Base-by-base conservation (phyloP, 2,888 invertebrate species). In the Alviniconcha strummeri region DNA sequence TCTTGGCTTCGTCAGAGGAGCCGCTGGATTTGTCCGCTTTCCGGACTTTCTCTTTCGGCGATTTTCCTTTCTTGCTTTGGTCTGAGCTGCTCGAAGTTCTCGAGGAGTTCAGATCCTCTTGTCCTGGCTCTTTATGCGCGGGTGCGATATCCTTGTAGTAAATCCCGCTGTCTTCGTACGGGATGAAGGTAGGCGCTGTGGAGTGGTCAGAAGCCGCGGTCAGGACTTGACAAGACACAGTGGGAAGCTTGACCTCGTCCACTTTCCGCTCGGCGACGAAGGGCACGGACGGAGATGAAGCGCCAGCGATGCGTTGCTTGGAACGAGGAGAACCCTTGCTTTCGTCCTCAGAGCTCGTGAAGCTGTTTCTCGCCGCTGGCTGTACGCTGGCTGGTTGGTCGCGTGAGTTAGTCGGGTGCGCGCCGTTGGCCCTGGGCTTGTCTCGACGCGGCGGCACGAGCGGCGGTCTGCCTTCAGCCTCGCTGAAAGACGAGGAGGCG, bases 161-260 rank as follows among this genome's bases (percentile, higher is more conserved):
- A 15, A 82, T 82, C 55, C 19, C 77, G 56, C 82, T 82, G 9
- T 82, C 77, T 82, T 75, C 82, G 11, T 82, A 76, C 19, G 82
- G 76, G 5, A 77, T 36, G 36, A 82, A 82, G 15, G 64, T 60
- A 11, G 69, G 55, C 13, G 82, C 36, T 8, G 52, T 36, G 15
- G 64, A 36, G 52, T 15, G 60, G 13, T 78, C 78, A 64, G 57
- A 57, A 3, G 13, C 9, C 19, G n/a, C 55, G 9, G n/a, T 57
- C 19, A 77, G 19, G 19, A 17, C 57, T 13, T 77, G 76, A n/a
- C 6, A 5, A n/a, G 9, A 6, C 5, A 8, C 19, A 4, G 76
- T 17, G n/a, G 56, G 19, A 9, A 57, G 57, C 19, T 77, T 77
- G 19, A 13, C 11, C 19, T n/a, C 57, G 11, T 77, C 57, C 8